A percentile compares a stretch with the other conserved stretches of the same genome.
Conservation (phyloP, 2,113 vertebrate species). For the Saguinus midas region DNA sequence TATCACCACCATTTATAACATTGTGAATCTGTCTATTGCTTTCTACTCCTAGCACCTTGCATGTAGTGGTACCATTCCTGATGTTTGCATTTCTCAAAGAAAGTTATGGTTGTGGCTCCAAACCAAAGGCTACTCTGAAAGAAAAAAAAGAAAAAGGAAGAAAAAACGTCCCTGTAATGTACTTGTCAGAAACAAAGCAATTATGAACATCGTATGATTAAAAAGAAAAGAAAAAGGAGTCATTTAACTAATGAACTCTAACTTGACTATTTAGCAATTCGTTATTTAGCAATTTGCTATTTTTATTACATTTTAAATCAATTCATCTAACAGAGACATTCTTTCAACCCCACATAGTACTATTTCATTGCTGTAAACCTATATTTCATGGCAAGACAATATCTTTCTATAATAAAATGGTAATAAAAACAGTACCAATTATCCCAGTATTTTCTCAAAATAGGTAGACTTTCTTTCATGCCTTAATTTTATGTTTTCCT, state of each 20-base stretch:
- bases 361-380: constrained; percentile 73
- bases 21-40: not conserved
- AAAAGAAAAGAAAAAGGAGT: constrained; percentile 56
- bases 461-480: constrained; percentile 80
- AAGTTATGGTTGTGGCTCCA: constrained; percentile 42
- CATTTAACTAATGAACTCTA: constrained; percentile 77
- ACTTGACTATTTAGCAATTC: constrained; percentile 65
- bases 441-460: constrained; percentile 83
- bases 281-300: constrained; percentile 68
- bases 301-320: constrained; percentile 79
- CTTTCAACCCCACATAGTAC: constrained; percentile 43
- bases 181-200: constrained; percentile 71
- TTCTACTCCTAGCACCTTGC: not conserved
- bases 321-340: constrained; percentile 65
- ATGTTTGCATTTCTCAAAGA: not conserved
- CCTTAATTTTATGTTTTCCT: constrained; percentile 84
- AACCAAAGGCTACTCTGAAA: constrained; percentile 25
- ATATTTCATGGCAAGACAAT: constrained; percentile 73
- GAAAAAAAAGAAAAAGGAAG: not conserved
- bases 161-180: not conserved
- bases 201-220: constrained; percentile 68
- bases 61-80: not conserved
- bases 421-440: constrained; percentile 84
- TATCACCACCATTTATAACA: constrained; percentile 5
- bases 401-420: constrained; percentile 78